A percentile compares a stretch with the other conserved stretches of the same genome.
These are phyloP conservation scores for Biston betularia DNA, from an alignment of 2,888 invertebrate species.

Conservation along the genomic window DNA sequence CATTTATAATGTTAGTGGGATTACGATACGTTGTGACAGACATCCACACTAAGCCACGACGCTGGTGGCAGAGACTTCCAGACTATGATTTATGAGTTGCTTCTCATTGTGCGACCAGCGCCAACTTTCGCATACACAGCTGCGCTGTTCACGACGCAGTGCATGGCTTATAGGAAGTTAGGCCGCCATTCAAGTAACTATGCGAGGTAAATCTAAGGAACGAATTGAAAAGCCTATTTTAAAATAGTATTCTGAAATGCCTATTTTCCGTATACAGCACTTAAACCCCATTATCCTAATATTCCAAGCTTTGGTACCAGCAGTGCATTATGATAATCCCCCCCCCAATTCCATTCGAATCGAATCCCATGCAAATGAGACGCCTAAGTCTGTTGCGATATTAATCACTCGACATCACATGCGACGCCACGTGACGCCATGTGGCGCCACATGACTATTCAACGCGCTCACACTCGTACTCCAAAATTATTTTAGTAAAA, in stretches of 20 bases:
- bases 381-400: constrained; percentile 34
- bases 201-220: not conserved
- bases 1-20: too few relatives aligned
- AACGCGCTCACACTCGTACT: constrained; percentile 10
- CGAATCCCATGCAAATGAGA: constrained; percentile 42
- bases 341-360: constrained; percentile 35
- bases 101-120: constrained; percentile 35
- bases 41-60: constrained; percentile 40
- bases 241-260: not conserved
- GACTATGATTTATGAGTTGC: constrained; percentile 48
- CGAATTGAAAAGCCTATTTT: not conserved
- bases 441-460: constrained; percentile 24
- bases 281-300: constrained; percentile 13
- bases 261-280: constrained; percentile 1
- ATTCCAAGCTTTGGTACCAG: constrained; percentile 7
- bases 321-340: constrained; percentile 26
- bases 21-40: constrained; percentile 40
- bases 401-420: constrained; percentile 39
- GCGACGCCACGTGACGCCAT: constrained; percentile 8
- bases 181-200: not conserved
- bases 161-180: constrained; percentile 12
- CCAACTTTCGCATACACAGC: constrained; percentile 18
- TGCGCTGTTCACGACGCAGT: constrained; percentile 16
- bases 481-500: constrained; percentile 16
- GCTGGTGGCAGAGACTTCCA: constrained; percentile 39